Conservation (phyloP, 2,797 vertebrate genomes). For the Poeciliopsis turneri region DNA sequence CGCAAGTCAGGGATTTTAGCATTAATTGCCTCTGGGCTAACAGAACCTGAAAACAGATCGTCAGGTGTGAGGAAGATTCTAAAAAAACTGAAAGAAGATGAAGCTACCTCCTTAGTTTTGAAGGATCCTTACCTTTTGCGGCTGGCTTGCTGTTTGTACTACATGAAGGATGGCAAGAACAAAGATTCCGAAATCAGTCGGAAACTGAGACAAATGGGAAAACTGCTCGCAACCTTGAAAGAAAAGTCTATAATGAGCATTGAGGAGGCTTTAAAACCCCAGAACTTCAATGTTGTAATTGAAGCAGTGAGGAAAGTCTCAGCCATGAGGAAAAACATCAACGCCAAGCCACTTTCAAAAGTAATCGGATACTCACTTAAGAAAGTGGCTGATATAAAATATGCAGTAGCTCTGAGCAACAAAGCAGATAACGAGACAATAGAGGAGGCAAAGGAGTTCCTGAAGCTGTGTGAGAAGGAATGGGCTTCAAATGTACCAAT, state of each 20-base stretch:
- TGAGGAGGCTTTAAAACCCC: constrained; percentile 48
- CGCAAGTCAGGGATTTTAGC: constrained; percentile 21
- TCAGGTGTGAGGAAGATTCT: constrained; percentile 40
- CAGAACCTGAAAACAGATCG: constrained; percentile 21
- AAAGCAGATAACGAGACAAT: neutral
- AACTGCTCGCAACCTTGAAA: constrained; percentile 45
- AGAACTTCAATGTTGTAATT: constrained; percentile 35
- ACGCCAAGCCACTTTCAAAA: neutral
- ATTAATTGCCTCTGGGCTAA: constrained; percentile 30
- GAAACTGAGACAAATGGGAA: constrained; percentile 43
- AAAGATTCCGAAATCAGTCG: neutral
- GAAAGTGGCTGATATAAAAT: constrained; percentile 37
- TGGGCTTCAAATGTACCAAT: neutral
- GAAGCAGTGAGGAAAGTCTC: constrained; percentile 29
- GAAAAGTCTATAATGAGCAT: constrained; percentile 43
- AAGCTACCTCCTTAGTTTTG: constrained; percentile 22
- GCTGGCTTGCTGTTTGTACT: constrained; percentile 46
- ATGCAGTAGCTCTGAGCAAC: constrained; percentile 21
- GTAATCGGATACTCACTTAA: constrained; percentile 9
- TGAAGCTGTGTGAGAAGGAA: constrained; percentile 39
- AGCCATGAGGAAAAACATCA: neutral
- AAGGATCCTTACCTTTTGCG: constrained; percentile 50
- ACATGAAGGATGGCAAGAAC: neutral
- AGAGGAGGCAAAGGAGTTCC: constrained; percentile 30
- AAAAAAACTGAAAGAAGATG: constrained; percentile 41